These are phyloP conservation scores for Trichomalopsis sarcophagae DNA, from an alignment of 1,140 invertebrate genomes.

Conservation along the genomic window DNA sequence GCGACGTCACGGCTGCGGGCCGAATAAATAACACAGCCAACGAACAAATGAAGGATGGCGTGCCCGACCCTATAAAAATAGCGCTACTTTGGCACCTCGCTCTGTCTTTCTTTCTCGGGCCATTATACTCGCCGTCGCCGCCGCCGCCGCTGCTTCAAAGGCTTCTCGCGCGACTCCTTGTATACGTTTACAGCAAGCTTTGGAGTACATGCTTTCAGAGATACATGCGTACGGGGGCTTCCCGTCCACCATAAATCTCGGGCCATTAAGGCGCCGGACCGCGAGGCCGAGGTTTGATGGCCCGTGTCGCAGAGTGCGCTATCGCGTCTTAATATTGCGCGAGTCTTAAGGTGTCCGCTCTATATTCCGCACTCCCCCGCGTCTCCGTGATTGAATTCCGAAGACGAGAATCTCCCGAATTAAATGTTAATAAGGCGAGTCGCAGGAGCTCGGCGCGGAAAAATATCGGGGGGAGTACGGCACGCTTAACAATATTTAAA, in stretches of 20 bases:
- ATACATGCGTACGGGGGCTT: slow-evolving; percentile 53
- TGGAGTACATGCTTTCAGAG: slow-evolving; percentile 29
- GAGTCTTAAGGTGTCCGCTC: slow-evolving; percentile 39
- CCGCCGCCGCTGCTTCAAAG: slow-evolving; percentile 28
- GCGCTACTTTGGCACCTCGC: neutral
- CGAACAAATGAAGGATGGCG: slow-evolving; percentile 42
- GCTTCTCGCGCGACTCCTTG: slow-evolving; percentile 36
- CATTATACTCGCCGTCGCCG: neutral
- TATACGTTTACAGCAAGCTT: neutral
- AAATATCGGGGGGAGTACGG: neutral
- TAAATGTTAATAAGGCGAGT: slow-evolving; percentile 44
- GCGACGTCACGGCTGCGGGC: slow-evolving; percentile 19
- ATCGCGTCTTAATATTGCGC: slow-evolving; percentile 67
- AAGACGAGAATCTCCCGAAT: slow-evolving; percentile 25
- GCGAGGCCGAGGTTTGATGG: slow-evolving; percentile 67
- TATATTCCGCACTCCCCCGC: neutral
- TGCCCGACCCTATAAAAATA: slow-evolving; percentile 11
- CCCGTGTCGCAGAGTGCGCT: slow-evolving; percentile 64
- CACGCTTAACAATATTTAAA: slow-evolving; percentile 64
- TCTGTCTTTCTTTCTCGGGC: neutral
- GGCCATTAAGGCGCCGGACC: slow-evolving; percentile 72
- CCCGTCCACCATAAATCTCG: slow-evolving; percentile 67
- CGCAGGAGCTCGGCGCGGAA: neutral
- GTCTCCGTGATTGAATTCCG: slow-evolving; percentile 27
- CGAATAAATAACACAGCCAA: slow-evolving; percentile 31